Evolutionary conservation across 2,797 vertebrate genomes (phyloP).

Genomic region (Clarias pachynema): DNA sequence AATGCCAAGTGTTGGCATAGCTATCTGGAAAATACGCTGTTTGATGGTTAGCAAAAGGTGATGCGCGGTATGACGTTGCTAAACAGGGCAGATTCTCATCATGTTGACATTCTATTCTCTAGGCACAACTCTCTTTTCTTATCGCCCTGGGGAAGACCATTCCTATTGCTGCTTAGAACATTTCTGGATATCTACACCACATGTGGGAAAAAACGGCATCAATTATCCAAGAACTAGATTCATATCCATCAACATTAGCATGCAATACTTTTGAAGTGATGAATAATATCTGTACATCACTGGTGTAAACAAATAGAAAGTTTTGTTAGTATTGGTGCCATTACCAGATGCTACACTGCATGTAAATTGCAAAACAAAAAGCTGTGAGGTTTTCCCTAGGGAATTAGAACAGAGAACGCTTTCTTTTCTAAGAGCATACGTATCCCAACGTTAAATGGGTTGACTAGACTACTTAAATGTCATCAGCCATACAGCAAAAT

Average conservation of each 20-base stretch:
- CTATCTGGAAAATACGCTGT: not conserved
- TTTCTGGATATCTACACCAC: conserved; percentile 28
- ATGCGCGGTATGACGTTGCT: not conserved
- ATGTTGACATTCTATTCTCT: conserved; percentile 16
- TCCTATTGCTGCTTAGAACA: conserved; percentile 16
- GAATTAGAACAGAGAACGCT: not conserved
- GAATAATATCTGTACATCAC: not conserved
- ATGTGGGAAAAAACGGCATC: conserved; percentile 23
- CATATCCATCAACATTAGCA: not conserved
- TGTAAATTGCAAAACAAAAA: not conserved
- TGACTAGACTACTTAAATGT: not conserved
- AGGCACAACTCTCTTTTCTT: conserved; percentile 28
- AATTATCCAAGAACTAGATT: conserved; percentile 1
- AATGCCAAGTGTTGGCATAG: not conserved
- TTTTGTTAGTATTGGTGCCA: too few species aligned
- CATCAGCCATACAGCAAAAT: not conserved
- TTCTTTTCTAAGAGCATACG: not conserved
- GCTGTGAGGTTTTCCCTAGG: not conserved
- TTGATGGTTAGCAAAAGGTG: not conserved
- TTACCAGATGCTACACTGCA: not conserved
- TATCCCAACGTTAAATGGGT: not conserved
- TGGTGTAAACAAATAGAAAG: not conserved
- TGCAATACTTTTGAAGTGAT: not conserved
- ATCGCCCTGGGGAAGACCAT: conserved; percentile 21
- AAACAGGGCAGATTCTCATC: conserved; percentile 18